Base-by-base conservation (phyloP, 2,797 vertebrate species). In the Crocodylus rhombifer region DNA sequence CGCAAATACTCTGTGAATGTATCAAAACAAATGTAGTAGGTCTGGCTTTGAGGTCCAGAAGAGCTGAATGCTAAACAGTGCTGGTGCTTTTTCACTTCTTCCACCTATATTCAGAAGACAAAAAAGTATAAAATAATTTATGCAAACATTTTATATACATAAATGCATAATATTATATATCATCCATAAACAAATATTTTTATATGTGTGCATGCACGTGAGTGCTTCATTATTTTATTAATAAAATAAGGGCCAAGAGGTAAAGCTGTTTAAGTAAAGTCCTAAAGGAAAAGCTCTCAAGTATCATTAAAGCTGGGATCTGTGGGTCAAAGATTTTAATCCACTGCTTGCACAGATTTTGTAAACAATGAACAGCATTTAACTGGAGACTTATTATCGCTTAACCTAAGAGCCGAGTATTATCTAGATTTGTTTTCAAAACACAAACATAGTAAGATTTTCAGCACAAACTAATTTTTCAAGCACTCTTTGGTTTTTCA, bases 21-120 rank as follows among this genome's bases (percentile, higher is more conserved):
- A 97, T 99, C 99, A 4, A 99, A 99, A 97, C 99, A 99, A 97
- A 99, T 98, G 96, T 99, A 99, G 98, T 99, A 99, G 77, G 98
- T 99, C 98, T 99, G 99, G 98, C 99, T 99, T 96, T 99, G 99
- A 95, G 99, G 99, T 64, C 99, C 99, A 26, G 99, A 99, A 3
- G 99, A 99, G 97, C 99, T 99, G 98, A 99, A 99, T 56, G 99
- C 99, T 98, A 99, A 98, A 96, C 99, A 99, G 98, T 99, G 99
- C 97, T 98, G 99, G 98, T 99, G 99, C 98, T 99, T 99, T 97
- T 99, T 99, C 96, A 99, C 99, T 98, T 99, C 99, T 98, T 99
- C 99, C 95, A 99, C 99, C 99, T 99, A 96, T 55, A 94, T 78
- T 3, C 65, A 69, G 94, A 60, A 95, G 55, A 92, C 4, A 92